These are phyloP conservation scores for Serrognathus titanus DNA, from an alignment of 2,888 invertebrate genomes.

Conservation along the genomic window DNA sequence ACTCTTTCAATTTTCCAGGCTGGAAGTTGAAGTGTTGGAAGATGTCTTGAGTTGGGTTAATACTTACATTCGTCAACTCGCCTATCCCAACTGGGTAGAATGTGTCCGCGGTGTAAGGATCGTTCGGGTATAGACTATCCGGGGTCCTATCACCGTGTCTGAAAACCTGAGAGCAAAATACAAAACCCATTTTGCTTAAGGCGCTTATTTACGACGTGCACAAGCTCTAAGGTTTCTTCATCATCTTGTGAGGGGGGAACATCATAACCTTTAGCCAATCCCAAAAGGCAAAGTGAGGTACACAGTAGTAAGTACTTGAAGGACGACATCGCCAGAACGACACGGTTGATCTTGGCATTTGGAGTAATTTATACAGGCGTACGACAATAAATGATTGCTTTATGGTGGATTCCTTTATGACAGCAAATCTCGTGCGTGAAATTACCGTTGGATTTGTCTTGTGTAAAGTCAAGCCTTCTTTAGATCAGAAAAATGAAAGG, in stretches of 20 bases:
- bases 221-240: neutral
- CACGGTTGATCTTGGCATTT: too few species aligned
- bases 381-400: too few species aligned
- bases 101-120: conserved; percentile 60
- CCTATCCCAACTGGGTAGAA: conserved; percentile 72
- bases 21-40: neutral
- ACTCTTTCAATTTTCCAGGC: conserved; percentile 60
- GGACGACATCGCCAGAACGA: neutral
- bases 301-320: neutral
- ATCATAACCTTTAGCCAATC: neutral
- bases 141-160: conserved; percentile 73
- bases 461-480: too few species aligned
- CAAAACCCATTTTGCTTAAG: neutral
- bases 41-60: neutral
- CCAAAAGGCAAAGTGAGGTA: neutral
- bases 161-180: neutral
- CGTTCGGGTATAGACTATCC: conserved; percentile 63
- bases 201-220: conserved; percentile 1
- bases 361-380: too few species aligned
- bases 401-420: too few species aligned
- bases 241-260: neutral
- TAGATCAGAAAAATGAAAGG: too few species aligned
- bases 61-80: conserved; percentile 69
- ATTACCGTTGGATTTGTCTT: too few species aligned
- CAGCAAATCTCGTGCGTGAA: too few species aligned